Conservation (phyloP, 2,797 vertebrate genomes). For the Spinus pinus region DNA sequence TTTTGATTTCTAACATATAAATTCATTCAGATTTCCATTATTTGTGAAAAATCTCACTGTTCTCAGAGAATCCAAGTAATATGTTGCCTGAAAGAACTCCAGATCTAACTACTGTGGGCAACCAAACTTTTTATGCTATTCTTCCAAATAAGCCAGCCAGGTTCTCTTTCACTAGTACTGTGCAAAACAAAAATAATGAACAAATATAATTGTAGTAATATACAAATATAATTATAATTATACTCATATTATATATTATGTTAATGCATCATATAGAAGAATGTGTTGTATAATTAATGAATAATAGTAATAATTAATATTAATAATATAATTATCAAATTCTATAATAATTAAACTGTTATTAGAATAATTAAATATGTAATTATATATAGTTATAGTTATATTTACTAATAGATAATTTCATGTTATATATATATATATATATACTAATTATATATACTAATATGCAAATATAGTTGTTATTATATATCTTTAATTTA, state of each 20-base stretch:
- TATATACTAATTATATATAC: not conserved
- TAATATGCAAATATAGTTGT: not conserved
- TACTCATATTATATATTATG: not conserved
- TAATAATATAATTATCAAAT: accelerated
- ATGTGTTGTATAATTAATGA: too few species aligned
- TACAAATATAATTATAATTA: not conserved
- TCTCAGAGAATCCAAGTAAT: not conserved
- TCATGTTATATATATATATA: too few species aligned
- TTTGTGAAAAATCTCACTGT: not conserved
- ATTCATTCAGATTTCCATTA: not conserved
- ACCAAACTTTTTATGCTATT: not conserved
- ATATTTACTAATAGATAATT: not conserved
- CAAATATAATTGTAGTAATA: not conserved
- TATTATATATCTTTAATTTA: not conserved
- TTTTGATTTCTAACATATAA: not conserved
- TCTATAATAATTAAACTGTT: not conserved
- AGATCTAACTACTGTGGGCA: not conserved
- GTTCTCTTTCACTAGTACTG: not conserved
- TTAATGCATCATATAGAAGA: too few species aligned
- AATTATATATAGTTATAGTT: not conserved
- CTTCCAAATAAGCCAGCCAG: not conserved
- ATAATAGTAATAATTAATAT: not conserved
- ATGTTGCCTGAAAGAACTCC: not conserved
- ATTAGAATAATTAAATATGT: not conserved
- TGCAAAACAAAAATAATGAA: not conserved